These are phyloP conservation scores for Drosophila flavopinicola DNA, from an alignment of 2,888 invertebrate genomes.

Conservation along the genomic window DNA sequence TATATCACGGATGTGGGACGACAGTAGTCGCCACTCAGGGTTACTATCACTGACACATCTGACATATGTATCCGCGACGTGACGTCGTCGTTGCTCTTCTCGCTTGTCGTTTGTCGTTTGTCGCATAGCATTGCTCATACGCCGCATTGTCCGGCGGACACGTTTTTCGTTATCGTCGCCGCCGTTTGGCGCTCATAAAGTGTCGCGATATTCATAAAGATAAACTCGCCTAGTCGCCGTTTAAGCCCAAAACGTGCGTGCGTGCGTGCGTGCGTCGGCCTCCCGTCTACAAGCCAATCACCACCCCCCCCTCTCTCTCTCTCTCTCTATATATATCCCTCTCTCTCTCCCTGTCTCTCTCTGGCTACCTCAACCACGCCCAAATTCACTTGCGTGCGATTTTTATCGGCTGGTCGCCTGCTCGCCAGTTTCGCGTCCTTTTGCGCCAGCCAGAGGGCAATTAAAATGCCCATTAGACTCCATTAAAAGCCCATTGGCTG, in stretches of 20 bases:
- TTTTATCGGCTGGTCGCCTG: constrained; percentile 23
- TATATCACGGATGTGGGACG: constrained; percentile 22
- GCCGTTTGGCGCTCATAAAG: constrained; percentile 65
- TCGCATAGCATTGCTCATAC: constrained; percentile 31
- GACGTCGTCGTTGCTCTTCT: constrained; percentile 31
- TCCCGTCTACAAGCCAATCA: background rate
- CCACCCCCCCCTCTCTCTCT: too few relatives aligned
- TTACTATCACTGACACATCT: constrained; percentile 44
- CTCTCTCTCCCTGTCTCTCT: too few relatives aligned
- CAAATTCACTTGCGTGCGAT: background rate
- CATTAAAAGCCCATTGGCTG: constrained; percentile 44
- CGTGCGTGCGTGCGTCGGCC: constrained; percentile 25
- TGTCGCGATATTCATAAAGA: constrained; percentile 78
- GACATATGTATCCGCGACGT: constrained; percentile 67
- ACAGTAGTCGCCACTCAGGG: constrained; percentile 5
- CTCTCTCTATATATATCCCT: too few relatives aligned
- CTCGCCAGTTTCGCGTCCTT: constrained; percentile 10
- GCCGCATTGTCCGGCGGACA: constrained; percentile 45
- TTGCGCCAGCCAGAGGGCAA: constrained; percentile 23
- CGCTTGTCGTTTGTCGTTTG: background rate
- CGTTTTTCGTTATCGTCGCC: constrained; percentile 25
- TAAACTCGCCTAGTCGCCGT: constrained; percentile 55
- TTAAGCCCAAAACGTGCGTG: constrained; percentile 46
- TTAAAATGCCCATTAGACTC: constrained; percentile 50
- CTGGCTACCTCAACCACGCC: too few relatives aligned